These are phyloP conservation scores for Augiades crinisus DNA, from an alignment of 2,888 invertebrate genomes.

Conservation along the genomic window DNA sequence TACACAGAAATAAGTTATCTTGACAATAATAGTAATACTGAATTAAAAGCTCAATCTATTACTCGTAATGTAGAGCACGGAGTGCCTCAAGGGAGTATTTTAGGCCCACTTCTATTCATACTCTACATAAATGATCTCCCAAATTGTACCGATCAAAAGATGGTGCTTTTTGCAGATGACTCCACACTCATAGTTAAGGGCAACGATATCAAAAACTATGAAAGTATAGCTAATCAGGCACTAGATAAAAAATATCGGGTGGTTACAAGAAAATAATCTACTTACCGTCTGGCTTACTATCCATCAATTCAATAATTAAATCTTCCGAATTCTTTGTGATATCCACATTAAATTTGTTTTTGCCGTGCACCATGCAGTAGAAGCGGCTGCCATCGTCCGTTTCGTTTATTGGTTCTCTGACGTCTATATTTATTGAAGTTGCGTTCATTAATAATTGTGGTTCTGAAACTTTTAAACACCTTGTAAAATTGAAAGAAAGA, in stretches of 20 bases:
- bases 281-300: too few species aligned
- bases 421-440: too few species aligned
- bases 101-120: neutral
- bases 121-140: slow-evolving; percentile 16
- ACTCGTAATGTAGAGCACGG: slow-evolving; percentile 5
- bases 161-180: slow-evolving; percentile 28
- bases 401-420: too few species aligned
- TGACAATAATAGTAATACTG: neutral
- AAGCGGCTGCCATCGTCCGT: too few species aligned
- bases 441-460: too few species aligned
- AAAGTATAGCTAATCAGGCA: slow-evolving; percentile 10
- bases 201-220: neutral
- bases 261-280: slow-evolving; percentile 22
- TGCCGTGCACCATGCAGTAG: too few species aligned
- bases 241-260: slow-evolving; percentile 7
- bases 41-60: neutral
- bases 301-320: too few species aligned
- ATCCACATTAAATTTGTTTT: too few species aligned
- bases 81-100: neutral
- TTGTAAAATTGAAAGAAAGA: too few species aligned
- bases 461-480: too few species aligned
- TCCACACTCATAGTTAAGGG: slow-evolving; percentile 19
- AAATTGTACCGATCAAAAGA: slow-evolving; percentile 23
- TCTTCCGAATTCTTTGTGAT: too few species aligned
- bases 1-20: slow-evolving; percentile 19